Evolutionary conservation across 2,888 invertebrate species (phyloP), one percentile per base, ranked within the genome.

Genomic region (Cotesia congregata): DNA sequence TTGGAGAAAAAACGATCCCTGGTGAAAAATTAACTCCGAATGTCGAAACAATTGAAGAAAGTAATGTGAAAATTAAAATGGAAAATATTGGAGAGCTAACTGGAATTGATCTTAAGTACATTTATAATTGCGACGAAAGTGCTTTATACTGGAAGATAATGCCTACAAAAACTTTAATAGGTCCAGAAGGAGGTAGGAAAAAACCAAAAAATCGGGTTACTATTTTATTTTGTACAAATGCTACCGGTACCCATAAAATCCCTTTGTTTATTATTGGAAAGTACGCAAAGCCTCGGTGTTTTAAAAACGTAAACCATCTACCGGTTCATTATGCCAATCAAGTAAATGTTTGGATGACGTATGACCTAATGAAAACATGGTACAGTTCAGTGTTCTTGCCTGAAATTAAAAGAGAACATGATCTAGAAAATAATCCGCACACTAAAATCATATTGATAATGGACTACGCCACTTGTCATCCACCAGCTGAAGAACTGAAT

Each of bases 201-300:
- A 68, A 79, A 7, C 77, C 77, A n/a, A 84, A 82, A 78, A 80
- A 82, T 64, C 76, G 82, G 6, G 77, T 83, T 0, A 84, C 82
- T 30, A 74, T 82, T 30, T 75, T 84, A 79, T 70, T 81, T 12
- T 84, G 84, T 70, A 76, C 80, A 5, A 85, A 84, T 75, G 80
- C 82, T 17, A 76, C 78, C 41, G 84, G 84, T 15, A 80, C 79
- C 9, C 83, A 85, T 77, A 83, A 81, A 77, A 68, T 84, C 9
- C 80, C 81, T n/a, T 72, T 85, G 69, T 77, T 85, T 71, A 72
- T 85, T 6, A 80, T 86, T 69, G 83, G 83, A 6, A 83, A 86
- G 78, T 77, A 80, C 50, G 79, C 80, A 74, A 83, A 83, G 17
- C 82, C 83, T 38, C 69, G 81, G n/a, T 81, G 81, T 72, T 85